Base-by-base conservation (phyloP, 2,113 vertebrate genomes). In the Burhinus oedicnemus region DNA sequence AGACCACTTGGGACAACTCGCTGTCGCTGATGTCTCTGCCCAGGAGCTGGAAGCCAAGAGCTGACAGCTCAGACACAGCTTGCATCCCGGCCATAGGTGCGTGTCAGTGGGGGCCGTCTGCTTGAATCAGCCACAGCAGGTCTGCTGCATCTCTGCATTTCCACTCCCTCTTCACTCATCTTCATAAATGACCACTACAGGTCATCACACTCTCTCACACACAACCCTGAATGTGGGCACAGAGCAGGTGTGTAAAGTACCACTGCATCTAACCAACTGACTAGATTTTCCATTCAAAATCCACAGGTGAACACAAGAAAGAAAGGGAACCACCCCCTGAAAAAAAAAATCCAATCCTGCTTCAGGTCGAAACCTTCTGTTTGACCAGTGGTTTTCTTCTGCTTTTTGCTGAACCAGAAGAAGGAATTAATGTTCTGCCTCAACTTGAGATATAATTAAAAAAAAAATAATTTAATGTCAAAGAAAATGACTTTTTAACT, bases 21-120 rank as follows among this genome's bases (percentile, higher is more conserved):
- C 66, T 4, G 3, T 61, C 0, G 0, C 22, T 30, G 72, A 77
- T 0, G 2, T 38, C 80, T 86, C 83, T 52, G 49, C 49, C 49
- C 30, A 52, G 71, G 20, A 83, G 44, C 54, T 83, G 72, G 58
- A 74, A 87, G 71, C 15, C 38, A 74, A 42, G 83, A 83, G 55
- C 72, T 91, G 92, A 87, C 93, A 93, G 89, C 80, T 91, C 40
- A 23, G 54, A 81, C 3, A 16, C 54, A 74, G 36, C 42, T 23
- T 86, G 52, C 71, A 81, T 77, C 49, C 62, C 0, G 0, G 36
- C 26, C 9, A 0, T 30, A 34, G 68, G 40, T 57, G 36, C 0
- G 0, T 5, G 36, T 52, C 64, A 32, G 40, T 5, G n/a, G 29
- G 36, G 58, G 19, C 40, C 5, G 5, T 25, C 32, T 69, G 52